Conservation (phyloP, 2,113 vertebrate genomes). For the Cichladusa arquata region DNA sequence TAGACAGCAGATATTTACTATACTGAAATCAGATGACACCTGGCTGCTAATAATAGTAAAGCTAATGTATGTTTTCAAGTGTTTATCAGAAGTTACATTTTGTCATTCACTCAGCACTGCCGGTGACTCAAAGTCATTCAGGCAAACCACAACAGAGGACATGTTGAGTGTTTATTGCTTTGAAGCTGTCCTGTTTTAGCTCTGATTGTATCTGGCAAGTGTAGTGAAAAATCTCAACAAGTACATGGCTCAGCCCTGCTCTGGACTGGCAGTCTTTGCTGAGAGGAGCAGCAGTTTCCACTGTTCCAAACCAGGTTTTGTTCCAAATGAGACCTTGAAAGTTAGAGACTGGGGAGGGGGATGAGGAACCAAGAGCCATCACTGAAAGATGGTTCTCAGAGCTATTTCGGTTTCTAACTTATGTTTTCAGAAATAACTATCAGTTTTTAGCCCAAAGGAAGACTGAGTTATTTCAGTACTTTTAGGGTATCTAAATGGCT, state of each 20-base stretch:
- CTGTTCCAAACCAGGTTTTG: not conserved
- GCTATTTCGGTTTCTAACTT: not conserved
- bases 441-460: not conserved
- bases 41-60: not conserved
- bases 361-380: not conserved
- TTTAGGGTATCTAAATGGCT: not conserved
- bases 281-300: not conserved
- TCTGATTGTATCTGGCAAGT: not conserved
- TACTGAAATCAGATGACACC: not conserved
- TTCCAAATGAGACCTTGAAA: not conserved
- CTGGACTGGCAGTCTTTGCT: not conserved
- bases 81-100: not conserved
- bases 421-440: not conserved
- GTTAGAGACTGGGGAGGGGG: not conserved
- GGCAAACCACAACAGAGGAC: not conserved
- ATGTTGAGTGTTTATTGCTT: not conserved
- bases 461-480: not conserved
- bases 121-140: not conserved
- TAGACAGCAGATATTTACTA: not conserved
- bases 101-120: not conserved
- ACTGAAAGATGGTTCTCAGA: not conserved
- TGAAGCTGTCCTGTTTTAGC: not conserved
- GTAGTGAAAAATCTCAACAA: not conserved
- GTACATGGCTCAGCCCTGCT: not conserved
- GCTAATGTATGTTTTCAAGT: not conserved